Evolutionary conservation across 2,797 vertebrate genomes (phyloP).

Genomic region (Premnoplex brunnescens): DNA sequence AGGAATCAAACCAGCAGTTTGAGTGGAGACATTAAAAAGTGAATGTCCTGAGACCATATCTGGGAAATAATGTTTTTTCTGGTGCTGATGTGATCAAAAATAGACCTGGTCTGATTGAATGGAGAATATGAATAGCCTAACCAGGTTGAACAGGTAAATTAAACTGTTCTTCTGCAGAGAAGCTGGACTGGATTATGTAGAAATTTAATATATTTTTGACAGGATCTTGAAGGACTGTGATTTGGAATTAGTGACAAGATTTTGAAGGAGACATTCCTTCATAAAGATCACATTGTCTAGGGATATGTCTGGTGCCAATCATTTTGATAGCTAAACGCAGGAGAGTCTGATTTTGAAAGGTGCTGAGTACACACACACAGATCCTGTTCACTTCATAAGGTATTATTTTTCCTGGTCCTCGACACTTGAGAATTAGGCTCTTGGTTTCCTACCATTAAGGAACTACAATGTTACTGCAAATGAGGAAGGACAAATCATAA

Average conservation of each 20-base stretch:
- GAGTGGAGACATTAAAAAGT: constrained; percentile 12
- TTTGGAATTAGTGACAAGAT: constrained; percentile 47
- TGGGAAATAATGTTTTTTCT: not conserved
- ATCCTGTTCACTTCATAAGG: constrained; percentile 9
- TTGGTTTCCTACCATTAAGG: not conserved
- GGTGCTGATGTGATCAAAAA: constrained; percentile 1
- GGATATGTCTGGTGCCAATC: constrained; percentile 7
- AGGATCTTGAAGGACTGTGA: constrained; percentile 1
- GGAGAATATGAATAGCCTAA: not conserved
- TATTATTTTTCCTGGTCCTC: not conserved
- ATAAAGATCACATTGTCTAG: not conserved
- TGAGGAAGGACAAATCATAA: not conserved
- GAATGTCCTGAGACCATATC: not conserved
- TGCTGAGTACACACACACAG: not conserved
- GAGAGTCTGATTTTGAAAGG: constrained; percentile 28
- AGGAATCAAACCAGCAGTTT: not conserved
- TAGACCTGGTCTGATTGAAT: not conserved
- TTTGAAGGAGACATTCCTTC: constrained; percentile 46
- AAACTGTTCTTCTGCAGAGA: constrained; percentile 16
- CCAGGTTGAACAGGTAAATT: constrained; percentile 2
- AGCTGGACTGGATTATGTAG: not conserved
- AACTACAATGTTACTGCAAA: not conserved
- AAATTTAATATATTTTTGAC: constrained; percentile 42
- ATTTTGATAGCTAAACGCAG: constrained; percentile 36
- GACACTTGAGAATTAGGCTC: not conserved